A percentile compares a stretch with the other conserved stretches of the same genome.
phyloP scores from a whole-genome alignment of 2,888 invertebrate genomes.

The Torymus tubicola region DNA sequence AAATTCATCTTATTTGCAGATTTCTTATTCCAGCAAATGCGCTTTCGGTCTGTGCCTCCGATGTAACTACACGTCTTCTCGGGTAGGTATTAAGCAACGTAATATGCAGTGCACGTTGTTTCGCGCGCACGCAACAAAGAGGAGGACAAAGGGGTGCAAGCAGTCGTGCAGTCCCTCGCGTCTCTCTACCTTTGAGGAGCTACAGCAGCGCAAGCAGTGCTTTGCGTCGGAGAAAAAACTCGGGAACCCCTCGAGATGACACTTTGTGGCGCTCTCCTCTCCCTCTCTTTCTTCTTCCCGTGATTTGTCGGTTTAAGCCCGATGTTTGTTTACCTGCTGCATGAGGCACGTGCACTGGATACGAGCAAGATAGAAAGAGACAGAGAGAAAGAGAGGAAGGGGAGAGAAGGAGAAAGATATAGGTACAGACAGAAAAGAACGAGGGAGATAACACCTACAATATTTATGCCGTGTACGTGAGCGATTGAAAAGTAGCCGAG shows the following conservation, averaged over 20 bases:
- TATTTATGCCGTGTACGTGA: constrained; percentile 42
- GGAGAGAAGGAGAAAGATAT: not conserved
- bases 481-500: constrained; percentile 21
- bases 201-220: not conserved
- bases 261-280: constrained; percentile 7
- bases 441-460: not conserved
- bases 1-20: constrained; percentile 45
- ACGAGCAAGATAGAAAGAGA: not conserved
- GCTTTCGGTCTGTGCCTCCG: constrained; percentile 18
- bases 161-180: not conserved
- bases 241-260: constrained; percentile 2
- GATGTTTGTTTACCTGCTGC: constrained; percentile 39
- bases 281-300: not conserved
- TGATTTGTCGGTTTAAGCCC: constrained; percentile 44
- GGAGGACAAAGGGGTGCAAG: not conserved
- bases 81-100: constrained; percentile 31
- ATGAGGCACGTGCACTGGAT: constrained; percentile 32
- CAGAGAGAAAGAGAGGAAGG: not conserved
- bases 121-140: constrained; percentile 16
- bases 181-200: constrained; percentile 21
- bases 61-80: not conserved
- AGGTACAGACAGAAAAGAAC: not conserved
- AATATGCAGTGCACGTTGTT: constrained; percentile 44
- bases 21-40: constrained; percentile 37
- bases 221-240: not conserved